A percentile compares a stretch with the other conserved stretches of the same genome.
These are phyloP conservation scores for Drepanosiphum platanoidis DNA, from an alignment of 2,888 invertebrate species.

Conservation along the genomic window DNA sequence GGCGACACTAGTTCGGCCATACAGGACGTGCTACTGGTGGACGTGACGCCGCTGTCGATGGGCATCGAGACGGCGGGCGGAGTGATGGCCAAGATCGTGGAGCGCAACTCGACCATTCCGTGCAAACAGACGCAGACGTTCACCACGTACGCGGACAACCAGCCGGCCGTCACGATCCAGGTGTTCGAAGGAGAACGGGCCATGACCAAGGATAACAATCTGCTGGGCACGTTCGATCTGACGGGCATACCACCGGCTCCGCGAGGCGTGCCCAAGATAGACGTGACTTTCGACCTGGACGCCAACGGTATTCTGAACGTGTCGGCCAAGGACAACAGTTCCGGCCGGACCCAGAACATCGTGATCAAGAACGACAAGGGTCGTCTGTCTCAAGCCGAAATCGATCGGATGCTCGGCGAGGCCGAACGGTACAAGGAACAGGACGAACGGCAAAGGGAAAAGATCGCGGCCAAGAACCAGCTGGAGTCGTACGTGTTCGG, in stretches of 20 bases:
- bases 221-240: slow-evolving; percentile 67
- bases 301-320: slow-evolving; percentile 69
- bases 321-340: slow-evolving; percentile 67
- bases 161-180: slow-evolving; percentile 68
- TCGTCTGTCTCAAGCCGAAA: slow-evolving; percentile 69
- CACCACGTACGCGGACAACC: slow-evolving; percentile 72
- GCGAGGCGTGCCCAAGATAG: slow-evolving; percentile 80
- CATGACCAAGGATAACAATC: slow-evolving; percentile 82
- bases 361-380: slow-evolving; percentile 70
- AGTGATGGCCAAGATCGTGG: slow-evolving; percentile 74
- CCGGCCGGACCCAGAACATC: slow-evolving; percentile 68
- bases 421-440: slow-evolving; percentile 67
- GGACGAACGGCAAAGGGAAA: slow-evolving; percentile 67
- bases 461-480: slow-evolving; percentile 69
- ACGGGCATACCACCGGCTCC: slow-evolving; percentile 77
- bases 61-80: slow-evolving; percentile 84
- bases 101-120: slow-evolving; percentile 70
- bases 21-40: slow-evolving; percentile 77
- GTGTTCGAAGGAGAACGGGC: slow-evolving; percentile 68
- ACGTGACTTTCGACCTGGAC: slow-evolving; percentile 79
- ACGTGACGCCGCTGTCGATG: slow-evolving; percentile 75
- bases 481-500: slow-evolving; percentile 68
- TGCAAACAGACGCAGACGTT: slow-evolving; percentile 74
- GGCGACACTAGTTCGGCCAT: slow-evolving; percentile 72
- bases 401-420: slow-evolving; percentile 68